Conservation (phyloP, 2,113 vertebrate genomes). For the Saguinus midas region DNA sequence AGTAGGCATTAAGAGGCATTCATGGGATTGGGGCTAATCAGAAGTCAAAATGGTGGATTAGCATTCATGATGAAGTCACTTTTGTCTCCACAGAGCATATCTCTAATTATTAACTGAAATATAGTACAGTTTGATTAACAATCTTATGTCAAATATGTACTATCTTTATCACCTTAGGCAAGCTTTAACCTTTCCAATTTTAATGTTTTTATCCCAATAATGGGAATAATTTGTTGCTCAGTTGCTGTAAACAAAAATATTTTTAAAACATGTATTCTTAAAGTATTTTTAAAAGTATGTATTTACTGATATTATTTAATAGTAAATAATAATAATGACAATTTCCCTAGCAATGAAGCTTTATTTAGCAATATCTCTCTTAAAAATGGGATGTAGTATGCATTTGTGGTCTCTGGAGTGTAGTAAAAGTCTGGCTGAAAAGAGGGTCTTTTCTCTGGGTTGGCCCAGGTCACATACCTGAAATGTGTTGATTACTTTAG, state of each 20-base stretch:
- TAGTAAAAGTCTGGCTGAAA: not conserved
- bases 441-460: not conserved
- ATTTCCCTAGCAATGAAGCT: not conserved
- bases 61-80: too few relatives aligned
- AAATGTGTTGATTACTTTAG: not conserved
- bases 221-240: not conserved
- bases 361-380: not conserved
- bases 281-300: too few relatives aligned
- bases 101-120: not conserved
- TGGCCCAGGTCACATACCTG: not conserved
- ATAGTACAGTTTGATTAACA: not conserved
- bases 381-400: too few relatives aligned
- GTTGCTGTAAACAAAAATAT: conserved; percentile 8
- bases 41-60: too few relatives aligned
- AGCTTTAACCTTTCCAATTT: not conserved
- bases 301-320: not conserved
- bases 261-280: not conserved
- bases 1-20: too few relatives aligned
- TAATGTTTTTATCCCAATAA: not conserved
- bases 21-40: too few relatives aligned
- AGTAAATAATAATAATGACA: not conserved
- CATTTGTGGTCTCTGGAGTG: too few relatives aligned
- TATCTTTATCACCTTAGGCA: not conserved
- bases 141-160: not conserved
- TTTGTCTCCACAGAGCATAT: not conserved